Conservation (phyloP, 2,888 invertebrate genomes). For the Anarsia innoxiella region DNA sequence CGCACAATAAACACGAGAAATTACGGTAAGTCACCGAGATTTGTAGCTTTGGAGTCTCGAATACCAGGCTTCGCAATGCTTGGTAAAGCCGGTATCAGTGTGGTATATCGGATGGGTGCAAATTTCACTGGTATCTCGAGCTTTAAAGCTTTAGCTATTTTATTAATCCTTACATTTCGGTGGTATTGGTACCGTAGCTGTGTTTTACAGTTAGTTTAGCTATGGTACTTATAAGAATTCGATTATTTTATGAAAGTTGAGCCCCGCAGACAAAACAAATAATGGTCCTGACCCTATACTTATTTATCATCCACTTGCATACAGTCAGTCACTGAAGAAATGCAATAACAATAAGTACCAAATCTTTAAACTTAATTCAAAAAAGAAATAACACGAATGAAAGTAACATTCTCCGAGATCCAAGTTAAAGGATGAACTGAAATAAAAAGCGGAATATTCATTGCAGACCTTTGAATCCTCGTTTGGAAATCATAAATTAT, state of each 20-base stretch:
- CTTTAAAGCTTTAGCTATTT: background rate
- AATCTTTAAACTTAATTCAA: no score
- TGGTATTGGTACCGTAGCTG: no score
- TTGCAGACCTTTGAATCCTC: constrained; percentile 29
- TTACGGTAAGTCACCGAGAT: constrained; percentile 3
- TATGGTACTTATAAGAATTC: no score
- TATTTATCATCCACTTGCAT: no score
- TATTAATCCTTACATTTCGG: background rate
- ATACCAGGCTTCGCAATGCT: constrained; percentile 34
- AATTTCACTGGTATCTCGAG: constrained; percentile 30
- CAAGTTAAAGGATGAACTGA: constrained; percentile 1
- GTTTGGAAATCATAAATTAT: constrained; percentile 29
- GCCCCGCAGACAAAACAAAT: no score
- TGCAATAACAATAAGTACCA: no score
- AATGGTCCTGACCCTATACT: no score
- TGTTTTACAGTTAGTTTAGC: no score
- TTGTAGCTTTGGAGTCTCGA: constrained; percentile 15
- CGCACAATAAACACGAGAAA: constrained; percentile 1
- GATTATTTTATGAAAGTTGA: no score
- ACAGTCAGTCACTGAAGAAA: no score
- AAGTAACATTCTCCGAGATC: no score
- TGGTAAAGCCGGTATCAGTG: constrained; percentile 37
- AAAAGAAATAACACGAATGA: no score
- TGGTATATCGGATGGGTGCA: constrained; percentile 47
- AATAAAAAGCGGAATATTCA: constrained; percentile 26